Evolutionary conservation across 2,888 invertebrate genomes (phyloP).

Genomic region (Drosophila kanekoi): DNA sequence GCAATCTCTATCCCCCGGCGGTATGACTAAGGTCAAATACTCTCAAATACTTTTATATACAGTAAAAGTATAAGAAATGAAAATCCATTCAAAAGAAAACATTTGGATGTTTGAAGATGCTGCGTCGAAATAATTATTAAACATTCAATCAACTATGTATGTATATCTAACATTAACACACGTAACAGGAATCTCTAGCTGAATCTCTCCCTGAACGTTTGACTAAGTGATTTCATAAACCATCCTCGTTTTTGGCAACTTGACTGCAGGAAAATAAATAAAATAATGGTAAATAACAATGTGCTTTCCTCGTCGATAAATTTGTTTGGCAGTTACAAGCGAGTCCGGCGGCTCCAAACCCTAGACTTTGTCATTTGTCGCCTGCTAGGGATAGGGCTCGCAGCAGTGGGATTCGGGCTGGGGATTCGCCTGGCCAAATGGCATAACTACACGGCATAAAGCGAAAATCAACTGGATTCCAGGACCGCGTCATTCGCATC

Average conservation of each 20-base stretch:
- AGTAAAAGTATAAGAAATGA: too few relatives aligned
- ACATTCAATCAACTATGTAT: too few relatives aligned
- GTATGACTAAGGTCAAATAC: too few relatives aligned
- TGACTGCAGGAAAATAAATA: conserved; percentile 23
- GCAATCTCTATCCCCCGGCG: too few relatives aligned
- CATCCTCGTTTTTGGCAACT: conserved; percentile 19
- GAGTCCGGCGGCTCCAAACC: conserved; percentile 22
- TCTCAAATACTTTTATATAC: too few relatives aligned
- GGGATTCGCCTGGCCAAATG: conserved; percentile 5
- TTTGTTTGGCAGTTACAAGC: conserved; percentile 48
- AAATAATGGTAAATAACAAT: conserved; percentile 33
- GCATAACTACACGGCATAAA: conserved; percentile 57
- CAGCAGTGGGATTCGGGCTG: conserved; percentile 10
- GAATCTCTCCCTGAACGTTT: neutral
- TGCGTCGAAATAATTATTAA: too few relatives aligned
- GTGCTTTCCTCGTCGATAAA: conserved; percentile 43
- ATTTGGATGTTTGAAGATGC: too few relatives aligned
- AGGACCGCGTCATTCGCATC: conserved; percentile 67
- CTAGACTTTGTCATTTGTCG: conserved; percentile 9
- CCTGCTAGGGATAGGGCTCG: neutral
- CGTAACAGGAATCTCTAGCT: neutral
- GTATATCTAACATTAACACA: too few relatives aligned
- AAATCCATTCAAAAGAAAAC: too few relatives aligned
- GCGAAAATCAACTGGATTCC: conserved; percentile 61
- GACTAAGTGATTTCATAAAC: conserved; percentile 18